These are phyloP conservation scores for Melitaea cinxia DNA, from an alignment of 1,140 invertebrate genomes.

Conservation along the genomic window DNA sequence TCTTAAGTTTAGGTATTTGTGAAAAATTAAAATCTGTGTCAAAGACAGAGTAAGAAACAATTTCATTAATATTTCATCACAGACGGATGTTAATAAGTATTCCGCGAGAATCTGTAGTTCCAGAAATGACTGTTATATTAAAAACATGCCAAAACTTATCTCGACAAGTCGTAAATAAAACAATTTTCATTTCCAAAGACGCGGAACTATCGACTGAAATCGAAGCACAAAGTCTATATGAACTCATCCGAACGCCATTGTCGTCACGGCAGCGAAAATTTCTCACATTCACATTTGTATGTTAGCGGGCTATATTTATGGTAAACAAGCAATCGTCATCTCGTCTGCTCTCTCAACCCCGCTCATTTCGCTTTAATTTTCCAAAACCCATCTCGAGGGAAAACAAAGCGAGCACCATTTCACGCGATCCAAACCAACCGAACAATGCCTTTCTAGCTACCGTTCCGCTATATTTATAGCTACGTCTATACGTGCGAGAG, in stretches of 20 bases:
- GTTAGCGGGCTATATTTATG: constrained; percentile 60
- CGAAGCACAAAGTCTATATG: constrained; percentile 24
- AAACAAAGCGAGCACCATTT: constrained; percentile 76
- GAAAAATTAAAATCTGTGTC: too few species aligned
- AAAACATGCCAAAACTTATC: neutral
- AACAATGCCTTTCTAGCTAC: constrained; percentile 76
- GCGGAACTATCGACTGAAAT: constrained; percentile 9
- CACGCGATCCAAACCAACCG: constrained; percentile 76
- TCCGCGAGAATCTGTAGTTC: neutral
- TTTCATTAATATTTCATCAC: too few species aligned
- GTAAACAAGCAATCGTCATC: constrained; percentile 75
- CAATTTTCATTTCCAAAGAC: neutral
- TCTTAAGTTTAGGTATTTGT: too few species aligned
- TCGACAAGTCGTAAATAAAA: constrained; percentile 13
- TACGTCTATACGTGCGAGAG: constrained; percentile 69
- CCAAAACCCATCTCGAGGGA: constrained; percentile 71
- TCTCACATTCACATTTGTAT: constrained; percentile 49
- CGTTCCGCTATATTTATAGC: constrained; percentile 55
- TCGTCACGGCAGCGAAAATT: constrained; percentile 27
- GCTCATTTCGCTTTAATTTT: constrained; percentile 76
- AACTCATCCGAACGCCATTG: constrained; percentile 29
- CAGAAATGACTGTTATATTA: neutral
- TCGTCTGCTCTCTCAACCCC: constrained; percentile 64
- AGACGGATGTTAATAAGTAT: too few species aligned
- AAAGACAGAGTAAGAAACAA: too few species aligned